Evolutionary conservation across 2,797 vertebrate genomes (phyloP), one percentile per base, ranked within the genome.

Genomic region (Rhyacichthys aspro): DNA sequence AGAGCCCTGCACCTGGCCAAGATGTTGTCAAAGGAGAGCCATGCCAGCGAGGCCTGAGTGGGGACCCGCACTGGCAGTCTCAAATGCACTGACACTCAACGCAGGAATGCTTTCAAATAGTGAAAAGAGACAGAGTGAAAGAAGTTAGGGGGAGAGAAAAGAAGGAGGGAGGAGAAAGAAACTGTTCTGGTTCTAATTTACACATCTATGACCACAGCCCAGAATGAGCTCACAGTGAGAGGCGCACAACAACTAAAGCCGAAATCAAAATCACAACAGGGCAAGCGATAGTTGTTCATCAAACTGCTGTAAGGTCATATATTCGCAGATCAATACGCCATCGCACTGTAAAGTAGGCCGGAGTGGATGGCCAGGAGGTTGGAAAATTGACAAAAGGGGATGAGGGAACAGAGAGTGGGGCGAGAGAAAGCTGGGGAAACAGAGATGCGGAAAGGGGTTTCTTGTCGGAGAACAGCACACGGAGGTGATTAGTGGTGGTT

Each of bases 111-210:
- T 88, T 91, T 90, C 79, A 85, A 88, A 89, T 60, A 76, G 76
- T 89, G 79, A 86, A 90, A 87, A 75, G 78, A 76, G 70, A 78
- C 67, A 80, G 70, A 81, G 70, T 81, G 68, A 82, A 74, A 63
- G 56, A 50, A 78, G 69, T 37, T 17, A 73, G 61, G 72, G 77
- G 18, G 11, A 59, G 43, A 55, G 54, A 58, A 43, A 41, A 67
- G 48, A 75, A 83, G 63, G 74, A 69, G 76, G 72, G 82, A 65
- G 52, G 63, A 79, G 78, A 78, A 78, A 83, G 78, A 85, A 80
- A 88, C 79, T 77, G 67, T 79, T 88, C 91, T 91, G 89, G 85
- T 91, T 90, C 89, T 91, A 89, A 92, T 93, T 93, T 91, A 91
- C 91, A 93, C 89, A 90, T 91, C 82, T 84, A 90, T 90, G 83